Evolutionary conservation across 2,113 vertebrate species (phyloP), one percentile per base, ranked within the genome.

Genomic region (Malurus alboscapulatus): DNA sequence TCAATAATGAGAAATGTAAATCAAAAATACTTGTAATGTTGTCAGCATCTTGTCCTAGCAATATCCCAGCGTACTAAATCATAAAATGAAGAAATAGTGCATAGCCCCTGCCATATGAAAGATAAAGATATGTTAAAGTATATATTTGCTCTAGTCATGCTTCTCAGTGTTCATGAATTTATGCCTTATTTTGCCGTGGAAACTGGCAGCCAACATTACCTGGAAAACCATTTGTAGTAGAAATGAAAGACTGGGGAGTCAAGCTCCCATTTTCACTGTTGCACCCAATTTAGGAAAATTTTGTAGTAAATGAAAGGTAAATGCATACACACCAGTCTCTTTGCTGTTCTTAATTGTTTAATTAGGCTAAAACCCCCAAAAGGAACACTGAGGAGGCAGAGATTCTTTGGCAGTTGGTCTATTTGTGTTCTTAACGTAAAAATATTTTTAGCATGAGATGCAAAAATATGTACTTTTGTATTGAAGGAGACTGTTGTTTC

Each of bases 381-480:
- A 84, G 61, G 55, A 74, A 15, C 47, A 32, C 24, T 13, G 78
- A 57, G 51, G 72, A 80, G 59, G 20, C 22, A 80, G 63, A 77
- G 81, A 30, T 94, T 86, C 81, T 92, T 71, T 93, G 87, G 87
- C 75, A 84, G 53, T 89, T 75, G 69, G 77, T 94, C 55, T 95
- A 10, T 87, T 93, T 95, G 59, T 93, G 81, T 82, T 76, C 84
- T 90, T 80, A 93, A 81, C 0, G 0, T 67, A 36, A 55, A 55
- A 61, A n/a, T 91, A 93, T 94, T 94, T 96, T 96, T 95, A 95
- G 94, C 44, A 22, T 9, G 32, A 76, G 30, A 87, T 80, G 66
- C 54, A 73, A 73, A 94, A 94, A 80, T 91, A 76, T 7, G 0
- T 83, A 45, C 19, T 94, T 93, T 72, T 88, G 45, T 94, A 75